Base-by-base conservation (phyloP, 1,140 invertebrate species). In the Bathynomus jamesi region DNA sequence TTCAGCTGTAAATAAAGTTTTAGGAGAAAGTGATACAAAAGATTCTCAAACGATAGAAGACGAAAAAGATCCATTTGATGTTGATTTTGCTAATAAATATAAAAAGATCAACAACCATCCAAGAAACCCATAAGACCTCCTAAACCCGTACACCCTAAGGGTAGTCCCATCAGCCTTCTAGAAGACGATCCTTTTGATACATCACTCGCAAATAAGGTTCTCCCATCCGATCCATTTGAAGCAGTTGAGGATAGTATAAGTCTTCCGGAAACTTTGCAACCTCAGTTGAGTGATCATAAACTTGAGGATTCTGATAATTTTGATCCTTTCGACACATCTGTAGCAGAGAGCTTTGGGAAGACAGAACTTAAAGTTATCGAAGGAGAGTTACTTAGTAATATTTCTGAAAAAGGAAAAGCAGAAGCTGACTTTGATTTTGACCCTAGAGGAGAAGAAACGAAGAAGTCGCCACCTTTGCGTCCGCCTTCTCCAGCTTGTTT, bases 21-120 rank as follows among this genome's bases (percentile, higher is more conserved):
- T 80, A 61, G 79, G 76, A 24, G 62, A 70, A 46, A 72, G 73
- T 5, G 73, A 75, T 27, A 53, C 5, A 53, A n/a, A n/a, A n/a
- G 40, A 1, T 21, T 17, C 40, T 17, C 11, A 53, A 21, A 53
- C 40, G 21, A 53, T 67, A 27, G 68, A 70, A 30, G 75, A 75
- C 53, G 78, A 78, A 40, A 84, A 85, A 70, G 91, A 93, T 86
- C 92, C 91, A 0, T 95, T 95, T 79, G 92, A 94, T 79, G 94
- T 92, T 10, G 87, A 89, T 62, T 91, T 92, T 83, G 91, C 89
- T 0, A 89, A 91, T 46, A 40, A 72, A 28, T 53, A 28, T 27
- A 17, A 75, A 71, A 21, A 62, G 32, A 61, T 62, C 0, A 30
- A 27, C 24, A 28, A 64, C 21, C n/a, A n/a, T n/a, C n/a, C n/a